These are phyloP conservation scores for Sminthopsis crassicaudata DNA, from an alignment of 2,113 vertebrate species.

Conservation along the genomic window DNA sequence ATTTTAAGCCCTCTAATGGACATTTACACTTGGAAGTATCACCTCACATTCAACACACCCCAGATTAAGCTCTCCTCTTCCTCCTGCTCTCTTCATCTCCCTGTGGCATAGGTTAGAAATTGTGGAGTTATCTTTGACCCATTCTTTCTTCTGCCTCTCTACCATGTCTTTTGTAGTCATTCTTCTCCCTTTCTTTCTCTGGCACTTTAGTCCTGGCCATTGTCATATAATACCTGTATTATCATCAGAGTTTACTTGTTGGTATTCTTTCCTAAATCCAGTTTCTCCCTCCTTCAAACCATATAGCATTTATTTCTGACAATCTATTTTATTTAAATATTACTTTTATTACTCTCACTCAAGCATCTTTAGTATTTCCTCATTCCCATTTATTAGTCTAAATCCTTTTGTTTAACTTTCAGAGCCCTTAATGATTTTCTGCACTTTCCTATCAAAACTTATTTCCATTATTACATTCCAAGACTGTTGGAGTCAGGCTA, in stretches of 20 bases:
- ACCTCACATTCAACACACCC: background rate
- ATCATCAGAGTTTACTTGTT: background rate
- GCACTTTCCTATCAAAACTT: background rate
- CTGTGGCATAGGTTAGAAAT: background rate
- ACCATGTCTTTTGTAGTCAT: background rate
- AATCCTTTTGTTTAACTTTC: background rate
- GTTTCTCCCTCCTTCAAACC: too few relatives aligned
- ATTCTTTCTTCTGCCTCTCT: background rate
- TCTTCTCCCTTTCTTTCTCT: background rate
- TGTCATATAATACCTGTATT: background rate
- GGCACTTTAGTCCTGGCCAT: background rate
- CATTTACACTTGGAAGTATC: background rate
- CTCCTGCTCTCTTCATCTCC: background rate
- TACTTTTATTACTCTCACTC: background rate
- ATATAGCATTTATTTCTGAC: background rate
- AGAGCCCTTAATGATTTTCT: background rate
- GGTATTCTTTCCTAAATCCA: background rate
- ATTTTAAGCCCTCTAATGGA: background rate
- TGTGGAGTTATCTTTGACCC: too few relatives aligned
- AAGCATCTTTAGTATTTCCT: background rate
- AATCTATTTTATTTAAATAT: background rate
- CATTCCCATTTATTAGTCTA: background rate
- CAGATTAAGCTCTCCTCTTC: background rate
- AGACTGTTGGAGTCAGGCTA: background rate
- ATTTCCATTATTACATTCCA: background rate